Base-by-base conservation (phyloP, 2,888 invertebrate species). In the Halocaridina rubra region DNA sequence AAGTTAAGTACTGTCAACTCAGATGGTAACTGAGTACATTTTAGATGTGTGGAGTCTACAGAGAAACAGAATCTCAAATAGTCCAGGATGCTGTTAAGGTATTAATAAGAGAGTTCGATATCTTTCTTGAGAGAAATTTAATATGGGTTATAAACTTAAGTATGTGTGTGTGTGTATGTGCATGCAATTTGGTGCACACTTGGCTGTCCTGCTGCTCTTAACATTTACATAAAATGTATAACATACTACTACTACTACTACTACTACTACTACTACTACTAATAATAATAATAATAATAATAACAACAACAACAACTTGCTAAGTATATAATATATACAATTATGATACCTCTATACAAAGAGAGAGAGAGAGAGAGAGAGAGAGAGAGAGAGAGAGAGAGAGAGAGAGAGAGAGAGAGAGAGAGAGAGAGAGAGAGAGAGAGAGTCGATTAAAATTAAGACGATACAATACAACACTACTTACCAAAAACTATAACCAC, bases 161-260 rank as follows among this genome's bases (percentile, higher is more conserved):
- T 67, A 29, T 67, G 69, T 67, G 67, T 67, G 67, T 16, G 67
- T 67, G 67, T 67, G 67, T 67, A 4, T 67, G 67, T 67, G 10
- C 16, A 29, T 67, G 10, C 16, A 29, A 27, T 7, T 67, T 22
- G 22, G 67, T 67, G 67, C 27, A 29, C 8, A 27, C 29, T 24
- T 67, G 69, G 7, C 8, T 67, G 16, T 67, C 59, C 59, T 0
- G 59, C 2, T 59, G 59, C 5, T 13, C n/a, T n/a, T n/a, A n/a
- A n/a, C n/a, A n/a, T n/a, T n/a, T n/a, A n/a, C n/a, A n/a, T n/a
- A n/a, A n/a, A n/a, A n/a, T n/a, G n/a, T n/a, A n/a, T n/a, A n/a
- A n/a, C n/a, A n/a, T n/a, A n/a, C n/a, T n/a, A n/a, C n/a, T n/a
- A n/a, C n/a, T n/a, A n/a, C n/a, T n/a, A n/a, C n/a, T n/a, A n/a